A percentile compares a stretch with the other conserved stretches of the same genome.
Conservation (phyloP, 2,888 invertebrate genomes). For the Gerris lacustris region DNA sequence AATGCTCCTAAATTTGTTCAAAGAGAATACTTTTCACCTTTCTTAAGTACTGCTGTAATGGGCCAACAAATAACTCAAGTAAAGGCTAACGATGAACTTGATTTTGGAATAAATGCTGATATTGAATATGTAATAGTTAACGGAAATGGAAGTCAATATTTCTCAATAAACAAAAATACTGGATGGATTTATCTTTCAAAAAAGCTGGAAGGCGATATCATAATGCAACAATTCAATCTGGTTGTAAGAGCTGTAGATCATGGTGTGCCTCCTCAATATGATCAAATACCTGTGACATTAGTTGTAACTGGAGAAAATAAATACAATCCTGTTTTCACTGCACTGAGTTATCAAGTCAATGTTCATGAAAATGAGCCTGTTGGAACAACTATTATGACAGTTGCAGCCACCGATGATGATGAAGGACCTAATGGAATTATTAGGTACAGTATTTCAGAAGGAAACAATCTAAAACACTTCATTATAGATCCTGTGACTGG, state of each 20-base stretch:
- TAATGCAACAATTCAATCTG: slow-evolving; percentile 49
- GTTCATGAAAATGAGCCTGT: slow-evolving; percentile 84
- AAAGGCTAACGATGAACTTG: slow-evolving; percentile 60
- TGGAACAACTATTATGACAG: slow-evolving; percentile 70
- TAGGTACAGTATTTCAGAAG: slow-evolving; percentile 68
- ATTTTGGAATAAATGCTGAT: slow-evolving; percentile 81
- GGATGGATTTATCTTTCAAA: slow-evolving; percentile 70
- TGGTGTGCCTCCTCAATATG: slow-evolving; percentile 75
- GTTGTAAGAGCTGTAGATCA: slow-evolving; percentile 67
- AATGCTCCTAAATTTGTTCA: slow-evolving; percentile 74
- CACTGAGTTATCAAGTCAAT: slow-evolving; percentile 73
- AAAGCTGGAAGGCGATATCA: slow-evolving; percentile 39
- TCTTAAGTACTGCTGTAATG: slow-evolving; percentile 60
- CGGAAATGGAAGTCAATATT: slow-evolving; percentile 65
- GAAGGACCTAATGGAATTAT: slow-evolving; percentile 82
- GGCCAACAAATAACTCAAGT: slow-evolving; percentile 63
- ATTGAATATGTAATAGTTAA: slow-evolving; percentile 61
- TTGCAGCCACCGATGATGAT: slow-evolving; percentile 74
- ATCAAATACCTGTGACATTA: slow-evolving; percentile 58
- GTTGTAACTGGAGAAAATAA: slow-evolving; percentile 76
- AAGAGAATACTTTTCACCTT: slow-evolving; percentile 61
- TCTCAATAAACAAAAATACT: slow-evolving; percentile 57
- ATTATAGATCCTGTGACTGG: slow-evolving; percentile 64
- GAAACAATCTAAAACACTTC: slow-evolving; percentile 70
- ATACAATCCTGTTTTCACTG: slow-evolving; percentile 67